phyloP scores from a whole-genome alignment of 53 echinoderm and acorn worm species.

The Glandiceps talaboti region DNA sequence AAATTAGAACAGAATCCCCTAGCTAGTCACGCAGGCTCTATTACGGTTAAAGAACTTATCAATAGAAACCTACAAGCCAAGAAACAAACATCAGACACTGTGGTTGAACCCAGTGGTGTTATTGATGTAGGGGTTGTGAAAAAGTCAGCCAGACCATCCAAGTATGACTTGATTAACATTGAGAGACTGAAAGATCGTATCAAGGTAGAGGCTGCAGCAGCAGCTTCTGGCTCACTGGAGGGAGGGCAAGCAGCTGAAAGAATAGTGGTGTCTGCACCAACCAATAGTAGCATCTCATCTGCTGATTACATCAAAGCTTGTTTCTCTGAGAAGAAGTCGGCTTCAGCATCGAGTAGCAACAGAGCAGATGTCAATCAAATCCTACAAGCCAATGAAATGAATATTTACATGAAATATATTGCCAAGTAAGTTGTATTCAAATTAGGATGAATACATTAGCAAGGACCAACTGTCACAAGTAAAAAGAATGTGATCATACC shows the following conservation, averaged over 20 bases:
- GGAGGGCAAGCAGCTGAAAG: not conserved
- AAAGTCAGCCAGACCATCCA: not conserved
- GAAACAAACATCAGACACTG: not conserved
- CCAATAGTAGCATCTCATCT: not conserved
- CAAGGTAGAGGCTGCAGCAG: not conserved
- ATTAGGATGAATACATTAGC: no score
- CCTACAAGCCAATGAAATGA: constrained; percentile 21
- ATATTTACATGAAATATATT: constrained; percentile 69
- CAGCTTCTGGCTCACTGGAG: not conserved
- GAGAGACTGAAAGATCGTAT: not conserved
- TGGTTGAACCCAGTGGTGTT: not conserved
- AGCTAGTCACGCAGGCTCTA: not conserved
- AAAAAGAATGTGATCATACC: no score
- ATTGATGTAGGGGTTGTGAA: not conserved
- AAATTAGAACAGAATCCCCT: not conserved
- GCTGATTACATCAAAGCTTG: not conserved
- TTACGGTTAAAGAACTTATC: not conserved
- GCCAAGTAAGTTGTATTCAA: constrained; percentile 46
- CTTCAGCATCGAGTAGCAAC: not conserved
- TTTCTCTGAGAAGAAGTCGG: not conserved
- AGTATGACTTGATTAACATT: not conserved
- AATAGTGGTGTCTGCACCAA: not conserved
- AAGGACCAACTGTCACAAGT: no score
- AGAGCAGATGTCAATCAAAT: not conserved
- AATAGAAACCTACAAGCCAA: not conserved